These are phyloP conservation scores for Pelosia muscerda DNA, from an alignment of 2,888 invertebrate genomes.

Conservation along the genomic window DNA sequence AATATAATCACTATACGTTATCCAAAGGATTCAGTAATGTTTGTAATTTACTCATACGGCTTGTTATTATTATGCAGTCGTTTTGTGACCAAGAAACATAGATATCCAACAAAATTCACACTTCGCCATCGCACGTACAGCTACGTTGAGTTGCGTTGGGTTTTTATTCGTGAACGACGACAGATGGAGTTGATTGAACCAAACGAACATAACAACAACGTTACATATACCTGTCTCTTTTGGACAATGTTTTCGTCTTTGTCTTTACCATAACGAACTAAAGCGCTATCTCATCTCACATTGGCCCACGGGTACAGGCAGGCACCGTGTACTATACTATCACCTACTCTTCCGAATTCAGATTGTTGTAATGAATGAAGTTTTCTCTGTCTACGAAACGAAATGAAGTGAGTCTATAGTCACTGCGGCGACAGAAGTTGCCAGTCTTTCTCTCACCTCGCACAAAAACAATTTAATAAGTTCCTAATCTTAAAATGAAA, in stretches of 20 bases:
- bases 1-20: slow-evolving; percentile 33
- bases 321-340: neutral
- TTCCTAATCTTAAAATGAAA: neutral
- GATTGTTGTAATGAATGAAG: too few relatives aligned
- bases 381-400: too few relatives aligned
- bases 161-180: slow-evolving; percentile 35
- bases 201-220: slow-evolving; percentile 9
- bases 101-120: slow-evolving; percentile 70
- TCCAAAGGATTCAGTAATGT: slow-evolving; percentile 30
- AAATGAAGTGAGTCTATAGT: too few relatives aligned
- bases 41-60: slow-evolving; percentile 40
- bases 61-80: slow-evolving; percentile 44
- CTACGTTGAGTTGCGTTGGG: slow-evolving; percentile 50
- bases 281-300: slow-evolving; percentile 26
- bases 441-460: neutral
- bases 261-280: neutral
- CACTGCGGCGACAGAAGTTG: neutral
- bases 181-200: slow-evolving; percentile 53
- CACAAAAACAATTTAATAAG: neutral
- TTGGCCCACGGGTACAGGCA: neutral
- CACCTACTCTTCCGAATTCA: neutral
- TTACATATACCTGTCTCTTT: slow-evolving; percentile 28
- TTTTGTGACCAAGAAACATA: slow-evolving; percentile 63
- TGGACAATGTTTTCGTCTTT: slow-evolving; percentile 25
- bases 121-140: slow-evolving; percentile 70